Conservation (phyloP, 2,888 invertebrate genomes). For the Aphidoletes aphidimyza region DNA sequence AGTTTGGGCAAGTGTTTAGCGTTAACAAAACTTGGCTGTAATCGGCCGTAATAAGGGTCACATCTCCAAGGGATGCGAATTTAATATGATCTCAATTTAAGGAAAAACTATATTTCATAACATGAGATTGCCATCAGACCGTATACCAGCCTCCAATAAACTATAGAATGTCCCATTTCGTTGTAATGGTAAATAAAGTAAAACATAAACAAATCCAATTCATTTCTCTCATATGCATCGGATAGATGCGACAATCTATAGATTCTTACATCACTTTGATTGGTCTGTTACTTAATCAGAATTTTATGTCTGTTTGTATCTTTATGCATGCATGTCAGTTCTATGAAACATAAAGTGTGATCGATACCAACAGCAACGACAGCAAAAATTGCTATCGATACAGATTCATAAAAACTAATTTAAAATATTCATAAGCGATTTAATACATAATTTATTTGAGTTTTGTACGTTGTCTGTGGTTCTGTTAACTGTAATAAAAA, state of each 20-base stretch:
- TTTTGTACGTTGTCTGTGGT: background rate
- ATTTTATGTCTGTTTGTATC: background rate
- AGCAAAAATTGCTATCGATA: slow-evolving; percentile 30
- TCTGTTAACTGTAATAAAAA: slow-evolving; percentile 10
- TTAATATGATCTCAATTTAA: background rate
- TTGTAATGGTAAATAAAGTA: no score
- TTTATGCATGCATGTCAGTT: no score
- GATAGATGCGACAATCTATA: no score
- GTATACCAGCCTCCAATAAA: no score
- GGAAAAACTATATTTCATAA: background rate
- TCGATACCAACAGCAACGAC: background rate
- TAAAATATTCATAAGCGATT: slow-evolving; percentile 41
- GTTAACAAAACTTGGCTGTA: background rate
- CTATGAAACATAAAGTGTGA: no score
- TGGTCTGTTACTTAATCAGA: background rate
- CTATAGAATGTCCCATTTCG: no score
- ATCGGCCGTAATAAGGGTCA: background rate
- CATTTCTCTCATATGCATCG: no score
- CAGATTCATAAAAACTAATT: background rate
- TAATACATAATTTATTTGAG: slow-evolving; percentile 41
- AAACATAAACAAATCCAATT: background rate
- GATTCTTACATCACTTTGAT: no score
- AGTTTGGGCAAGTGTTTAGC: background rate
- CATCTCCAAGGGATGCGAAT: background rate
- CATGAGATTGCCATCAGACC: background rate